Conservation (phyloP, 2,888 invertebrate species). For the Cremastobaeus sp. region DNA sequence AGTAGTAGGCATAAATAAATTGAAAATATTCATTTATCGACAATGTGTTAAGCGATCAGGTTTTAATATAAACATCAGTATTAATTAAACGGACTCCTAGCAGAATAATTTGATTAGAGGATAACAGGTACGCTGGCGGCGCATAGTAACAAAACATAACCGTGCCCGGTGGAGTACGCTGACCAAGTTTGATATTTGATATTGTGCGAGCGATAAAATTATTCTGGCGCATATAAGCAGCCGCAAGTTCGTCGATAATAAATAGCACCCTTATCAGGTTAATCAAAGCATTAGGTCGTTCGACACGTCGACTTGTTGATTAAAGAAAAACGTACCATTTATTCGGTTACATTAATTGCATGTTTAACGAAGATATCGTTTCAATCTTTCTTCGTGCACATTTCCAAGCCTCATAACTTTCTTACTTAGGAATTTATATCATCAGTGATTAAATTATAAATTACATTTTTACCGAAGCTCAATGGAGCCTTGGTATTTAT, state of each 20-base stretch:
- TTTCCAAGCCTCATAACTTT: conserved; percentile 48
- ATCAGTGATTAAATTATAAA: conserved; percentile 39
- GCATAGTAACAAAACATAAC: conserved; percentile 47
- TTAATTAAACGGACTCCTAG: conserved; percentile 27
- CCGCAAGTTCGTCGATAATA: conserved; percentile 45
- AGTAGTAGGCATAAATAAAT: neutral
- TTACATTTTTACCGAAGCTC: conserved; percentile 31
- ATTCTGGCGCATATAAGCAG: conserved; percentile 34
- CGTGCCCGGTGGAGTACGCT: conserved; percentile 23
- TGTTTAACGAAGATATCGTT: conserved; percentile 58
- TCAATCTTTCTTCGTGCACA: conserved; percentile 44
- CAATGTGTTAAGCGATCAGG: conserved; percentile 1
- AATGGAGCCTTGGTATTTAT: conserved; percentile 28
- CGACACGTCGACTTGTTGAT: conserved; percentile 53
- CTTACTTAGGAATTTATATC: conserved; percentile 36
- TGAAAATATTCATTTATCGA: neutral
- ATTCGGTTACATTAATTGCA: conserved; percentile 58
- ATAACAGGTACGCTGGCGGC: conserved; percentile 12
- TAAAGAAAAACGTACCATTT: conserved; percentile 55
- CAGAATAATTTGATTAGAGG: conserved; percentile 31
- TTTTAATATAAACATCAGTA: conserved; percentile 38
- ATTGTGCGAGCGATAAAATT: conserved; percentile 55
- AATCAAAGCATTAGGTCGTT: conserved; percentile 56
- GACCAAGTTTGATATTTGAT: conserved; percentile 58
- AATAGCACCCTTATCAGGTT: conserved; percentile 52